Evolutionary conservation across 92 coral and sea anemone species (phyloP).

Genomic region (Palythoa grandis): DNA sequence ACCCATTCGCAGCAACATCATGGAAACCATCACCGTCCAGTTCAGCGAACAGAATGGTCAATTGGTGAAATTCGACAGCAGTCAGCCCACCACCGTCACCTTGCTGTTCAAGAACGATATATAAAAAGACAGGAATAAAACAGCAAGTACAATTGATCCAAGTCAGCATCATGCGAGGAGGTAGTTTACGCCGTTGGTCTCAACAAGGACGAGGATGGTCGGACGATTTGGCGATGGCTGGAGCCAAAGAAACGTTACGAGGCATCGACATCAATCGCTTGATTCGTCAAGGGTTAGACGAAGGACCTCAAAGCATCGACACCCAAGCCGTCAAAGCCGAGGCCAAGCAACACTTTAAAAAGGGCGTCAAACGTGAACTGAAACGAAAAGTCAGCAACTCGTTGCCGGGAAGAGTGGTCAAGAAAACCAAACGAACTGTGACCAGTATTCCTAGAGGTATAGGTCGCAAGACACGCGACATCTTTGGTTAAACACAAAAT

Average conservation of each 20-base stretch:
- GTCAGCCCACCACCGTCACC: background rate
- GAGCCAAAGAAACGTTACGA: background rate
- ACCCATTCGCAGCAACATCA: background rate
- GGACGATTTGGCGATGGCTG: background rate
- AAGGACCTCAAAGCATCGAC: slow-evolving; percentile 1
- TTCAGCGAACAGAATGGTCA: background rate
- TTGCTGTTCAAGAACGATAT: background rate
- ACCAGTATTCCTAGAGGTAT: no score
- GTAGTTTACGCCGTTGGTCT: slow-evolving; percentile 6
- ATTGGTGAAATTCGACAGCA: background rate
- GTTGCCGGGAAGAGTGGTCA: background rate
- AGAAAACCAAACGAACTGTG: background rate
- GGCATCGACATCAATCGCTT: slow-evolving; percentile 15
- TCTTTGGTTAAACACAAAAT: background rate
- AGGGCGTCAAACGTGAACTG: slow-evolving; percentile 1
- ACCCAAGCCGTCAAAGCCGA: background rate
- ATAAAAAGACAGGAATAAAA: background rate
- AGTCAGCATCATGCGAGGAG: slow-evolving; percentile 16
- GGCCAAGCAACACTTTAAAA: slow-evolving; percentile 9
- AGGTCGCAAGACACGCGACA: background rate
- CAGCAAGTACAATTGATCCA: no score
- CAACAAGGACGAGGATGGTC: background rate
- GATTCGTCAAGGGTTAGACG: slow-evolving; percentile 9
- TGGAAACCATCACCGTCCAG: background rate
- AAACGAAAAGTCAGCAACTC: background rate